Conservation (phyloP, 2,113 vertebrate species). For the Epinephelus fuscoguttatus region DNA sequence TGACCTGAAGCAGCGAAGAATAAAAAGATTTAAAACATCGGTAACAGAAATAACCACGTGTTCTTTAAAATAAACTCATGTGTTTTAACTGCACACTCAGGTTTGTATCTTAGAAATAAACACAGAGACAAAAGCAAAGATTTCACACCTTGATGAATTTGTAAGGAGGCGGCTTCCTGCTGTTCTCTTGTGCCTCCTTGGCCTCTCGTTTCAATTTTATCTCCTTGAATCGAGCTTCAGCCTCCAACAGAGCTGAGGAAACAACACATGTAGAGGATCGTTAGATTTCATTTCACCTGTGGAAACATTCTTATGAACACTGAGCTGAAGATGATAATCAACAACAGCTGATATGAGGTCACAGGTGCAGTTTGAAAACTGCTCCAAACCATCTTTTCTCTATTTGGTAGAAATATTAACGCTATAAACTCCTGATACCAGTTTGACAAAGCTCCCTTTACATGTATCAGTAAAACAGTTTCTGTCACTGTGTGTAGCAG, state of each 20-base stretch:
- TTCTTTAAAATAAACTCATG: background rate
- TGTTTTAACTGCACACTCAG: too few relatives aligned
- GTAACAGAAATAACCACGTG: background rate
- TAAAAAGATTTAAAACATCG: background rate
- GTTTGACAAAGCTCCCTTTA: too few relatives aligned
- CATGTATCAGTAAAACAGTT: too few relatives aligned
- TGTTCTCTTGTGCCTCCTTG: conserved; percentile 94
- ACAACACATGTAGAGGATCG: background rate
- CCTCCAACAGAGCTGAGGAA: conserved; percentile 91
- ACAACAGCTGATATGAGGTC: background rate
- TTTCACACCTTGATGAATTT: conserved; percentile 95
- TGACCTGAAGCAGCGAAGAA: conserved; percentile 84
- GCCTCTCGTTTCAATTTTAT: conserved; percentile 93
- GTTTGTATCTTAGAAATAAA: background rate
- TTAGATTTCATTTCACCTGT: background rate
- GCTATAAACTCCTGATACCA: too few relatives aligned
- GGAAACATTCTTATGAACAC: background rate
- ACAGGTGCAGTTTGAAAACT: background rate
- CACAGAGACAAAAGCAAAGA: background rate
- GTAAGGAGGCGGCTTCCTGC: conserved; percentile 94
- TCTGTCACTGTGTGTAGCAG: too few relatives aligned
- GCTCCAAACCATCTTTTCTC: background rate
- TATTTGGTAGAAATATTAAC: too few relatives aligned
- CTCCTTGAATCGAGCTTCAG: conserved; percentile 93
- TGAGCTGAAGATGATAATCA: background rate